These are phyloP conservation scores for Tauraco erythrolophus DNA, from an alignment of 2,113 vertebrate species.

Conservation along the genomic window DNA sequence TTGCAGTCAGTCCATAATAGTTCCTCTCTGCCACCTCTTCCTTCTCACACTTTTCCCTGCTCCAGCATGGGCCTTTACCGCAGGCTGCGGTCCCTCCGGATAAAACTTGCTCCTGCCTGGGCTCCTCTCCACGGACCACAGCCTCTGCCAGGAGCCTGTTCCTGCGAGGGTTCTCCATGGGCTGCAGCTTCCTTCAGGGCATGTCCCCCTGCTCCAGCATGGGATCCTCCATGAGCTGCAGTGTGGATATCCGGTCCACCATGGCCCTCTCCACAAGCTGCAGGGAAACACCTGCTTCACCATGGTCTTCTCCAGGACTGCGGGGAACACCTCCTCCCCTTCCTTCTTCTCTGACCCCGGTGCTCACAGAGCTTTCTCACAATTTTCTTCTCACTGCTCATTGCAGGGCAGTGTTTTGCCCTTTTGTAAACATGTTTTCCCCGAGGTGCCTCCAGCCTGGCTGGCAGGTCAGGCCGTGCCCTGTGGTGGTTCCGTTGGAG, in stretches of 20 bases:
- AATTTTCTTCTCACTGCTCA: background rate
- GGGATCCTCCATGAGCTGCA: background rate
- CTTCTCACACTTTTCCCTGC: background rate
- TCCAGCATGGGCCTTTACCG: background rate
- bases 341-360: background rate
- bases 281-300: background rate
- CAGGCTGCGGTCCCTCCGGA: background rate
- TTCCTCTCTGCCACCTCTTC: background rate
- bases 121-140: background rate
- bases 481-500: background rate
- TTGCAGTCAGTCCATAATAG: background rate
- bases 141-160: background rate
- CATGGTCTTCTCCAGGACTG: background rate
- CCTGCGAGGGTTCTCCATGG: background rate
- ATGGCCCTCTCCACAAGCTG: background rate
- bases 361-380: background rate
- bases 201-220: fast-evolving
- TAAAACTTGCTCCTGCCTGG: fast-evolving
- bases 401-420: background rate
- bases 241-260: background rate
- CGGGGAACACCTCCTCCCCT: background rate
- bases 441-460: background rate
- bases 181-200: background rate
- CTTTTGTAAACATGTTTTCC: background rate
- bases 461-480: background rate